These are phyloP conservation scores for Rhingia campestris DNA, from an alignment of 2,888 invertebrate genomes.

Conservation along the genomic window DNA sequence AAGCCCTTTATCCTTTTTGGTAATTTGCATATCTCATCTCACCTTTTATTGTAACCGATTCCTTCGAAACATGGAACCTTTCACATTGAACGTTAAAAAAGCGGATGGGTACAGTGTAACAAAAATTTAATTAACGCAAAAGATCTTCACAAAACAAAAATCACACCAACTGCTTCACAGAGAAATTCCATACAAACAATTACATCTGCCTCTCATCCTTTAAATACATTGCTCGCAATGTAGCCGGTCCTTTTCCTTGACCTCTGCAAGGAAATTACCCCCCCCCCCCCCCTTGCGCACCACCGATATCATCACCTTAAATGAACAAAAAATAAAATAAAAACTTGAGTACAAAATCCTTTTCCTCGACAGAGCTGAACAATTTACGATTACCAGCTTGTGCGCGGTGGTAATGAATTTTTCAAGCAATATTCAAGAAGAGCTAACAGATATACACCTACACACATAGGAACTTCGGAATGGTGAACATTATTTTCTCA, in stretches of 20 bases:
- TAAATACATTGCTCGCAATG: slow-evolving; percentile 2
- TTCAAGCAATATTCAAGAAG: slow-evolving; percentile 51
- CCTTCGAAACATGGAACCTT: no score
- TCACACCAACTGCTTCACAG: slow-evolving; percentile 19
- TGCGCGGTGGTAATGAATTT: slow-evolving; percentile 59
- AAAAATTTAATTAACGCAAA: background rate
- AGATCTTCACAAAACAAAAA: background rate
- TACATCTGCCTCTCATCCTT: slow-evolving; percentile 18
- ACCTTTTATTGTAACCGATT: no score
- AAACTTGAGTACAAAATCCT: slow-evolving; percentile 37
- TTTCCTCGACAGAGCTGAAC: slow-evolving; percentile 39
- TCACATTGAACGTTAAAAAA: background rate
- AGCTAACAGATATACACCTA: slow-evolving; percentile 3
- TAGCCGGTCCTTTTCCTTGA: slow-evolving; percentile 43
- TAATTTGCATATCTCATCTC: no score
- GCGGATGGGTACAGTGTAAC: background rate
- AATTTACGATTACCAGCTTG: slow-evolving; percentile 53
- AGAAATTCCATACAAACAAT: background rate
- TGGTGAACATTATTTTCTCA: slow-evolving; percentile 39
- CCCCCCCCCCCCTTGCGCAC: background rate
- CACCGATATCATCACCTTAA: background rate
- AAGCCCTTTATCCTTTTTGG: no score
- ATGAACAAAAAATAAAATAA: background rate
- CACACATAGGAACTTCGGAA: slow-evolving; percentile 17
- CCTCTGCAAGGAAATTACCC: slow-evolving; percentile 19